A percentile compares a stretch with the other conserved stretches of the same genome.
phyloP scores from a whole-genome alignment of 1,140 invertebrate species.

The Apis mellifera region Amel_HAv3.1 CM009940.2:8044001-8044500 shows the following conservation, averaged over 20 bases:
- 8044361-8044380: constrained; percentile 59
- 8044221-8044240: not conserved
- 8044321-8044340: constrained; percentile 58
- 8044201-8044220: not conserved
- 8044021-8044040: too few species aligned
- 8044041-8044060: too few species aligned
- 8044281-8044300: constrained; percentile 62
- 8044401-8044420: constrained; percentile 58
- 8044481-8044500: not conserved
- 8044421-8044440: constrained; percentile 49
- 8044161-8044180: not conserved
- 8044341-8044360: constrained; percentile 53
- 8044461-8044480: constrained; percentile 44
- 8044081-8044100: too few species aligned
- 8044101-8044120: too few species aligned
- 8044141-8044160: too few species aligned
- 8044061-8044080: too few species aligned
- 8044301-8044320: constrained; percentile 43
- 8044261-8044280: constrained; percentile 72
- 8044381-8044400: constrained; percentile 64
- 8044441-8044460: constrained; percentile 69
- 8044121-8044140: too few species aligned
- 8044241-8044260: not conserved
- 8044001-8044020: too few species aligned
- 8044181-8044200: too few species aligned